Conservation (phyloP, 2,797 vertebrate species). For the Molothrus aeneus region DNA sequence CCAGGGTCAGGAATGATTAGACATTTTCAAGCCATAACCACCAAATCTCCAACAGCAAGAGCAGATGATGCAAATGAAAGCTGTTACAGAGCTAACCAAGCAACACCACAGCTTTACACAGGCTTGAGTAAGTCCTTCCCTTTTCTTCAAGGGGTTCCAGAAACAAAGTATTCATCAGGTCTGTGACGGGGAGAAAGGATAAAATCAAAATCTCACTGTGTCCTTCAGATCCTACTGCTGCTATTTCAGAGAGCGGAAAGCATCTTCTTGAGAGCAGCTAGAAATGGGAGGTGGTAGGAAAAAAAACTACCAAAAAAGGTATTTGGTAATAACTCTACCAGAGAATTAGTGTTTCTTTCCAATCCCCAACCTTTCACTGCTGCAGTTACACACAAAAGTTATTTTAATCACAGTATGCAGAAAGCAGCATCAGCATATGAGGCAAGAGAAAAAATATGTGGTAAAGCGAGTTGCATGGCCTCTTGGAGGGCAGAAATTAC, state of each 20-base stretch:
- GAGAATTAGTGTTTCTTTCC: slow-evolving; percentile 2
- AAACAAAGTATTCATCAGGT: not conserved
- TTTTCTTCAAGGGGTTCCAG: not conserved
- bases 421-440: slow-evolving; percentile 68
- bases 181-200: not conserved
- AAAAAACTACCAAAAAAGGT: not conserved
- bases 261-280: not conserved
- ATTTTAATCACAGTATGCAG: slow-evolving; percentile 46
- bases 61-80: not conserved
- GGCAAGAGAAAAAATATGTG: slow-evolving; percentile 67
- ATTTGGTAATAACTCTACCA: not conserved
- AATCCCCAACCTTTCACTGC: slow-evolving; percentile 24
- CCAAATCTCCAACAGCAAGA: not conserved
- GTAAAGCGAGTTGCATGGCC: slow-evolving; percentile 58
- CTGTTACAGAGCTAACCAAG: not conserved
- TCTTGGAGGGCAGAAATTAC: not conserved
- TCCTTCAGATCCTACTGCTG: not conserved
- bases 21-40: slow-evolving; percentile 37
- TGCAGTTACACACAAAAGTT: slow-evolving; percentile 34
- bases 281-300: not conserved
- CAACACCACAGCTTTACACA: not conserved
- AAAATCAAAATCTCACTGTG: not conserved
- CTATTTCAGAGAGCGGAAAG: not conserved
- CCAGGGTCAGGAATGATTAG: not conserved
- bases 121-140: not conserved